Conservation (phyloP, 2,113 vertebrate species). For the Cercocebus atys region DNA sequence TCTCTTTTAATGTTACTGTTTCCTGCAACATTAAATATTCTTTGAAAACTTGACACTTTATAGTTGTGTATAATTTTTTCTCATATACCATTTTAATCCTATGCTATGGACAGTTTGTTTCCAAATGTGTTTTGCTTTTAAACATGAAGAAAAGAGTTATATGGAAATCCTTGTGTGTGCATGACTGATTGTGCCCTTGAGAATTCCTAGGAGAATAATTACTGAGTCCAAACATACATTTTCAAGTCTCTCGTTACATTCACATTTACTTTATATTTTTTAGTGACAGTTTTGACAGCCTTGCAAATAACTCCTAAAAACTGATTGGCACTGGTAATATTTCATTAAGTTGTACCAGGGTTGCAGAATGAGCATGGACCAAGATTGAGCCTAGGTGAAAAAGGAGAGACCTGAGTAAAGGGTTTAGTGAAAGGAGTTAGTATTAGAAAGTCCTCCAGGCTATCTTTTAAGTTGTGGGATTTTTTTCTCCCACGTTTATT, state of each 20-base stretch:
- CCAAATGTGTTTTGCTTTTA: constrained; percentile 45
- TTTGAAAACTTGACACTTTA: neutral
- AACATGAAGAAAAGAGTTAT: neutral
- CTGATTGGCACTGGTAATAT: neutral
- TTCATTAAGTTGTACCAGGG: neutral
- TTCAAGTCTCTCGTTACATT: neutral
- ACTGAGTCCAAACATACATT: neutral
- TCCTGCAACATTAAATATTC: neutral
- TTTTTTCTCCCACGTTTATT: neutral
- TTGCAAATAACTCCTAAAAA: constrained; percentile 13
- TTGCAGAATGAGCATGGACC: neutral
- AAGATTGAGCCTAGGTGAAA: neutral
- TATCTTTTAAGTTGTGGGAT: neutral
- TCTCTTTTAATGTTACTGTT: neutral
- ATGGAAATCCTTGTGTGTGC: neutral
- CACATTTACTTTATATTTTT: neutral
- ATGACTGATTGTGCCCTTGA: neutral
- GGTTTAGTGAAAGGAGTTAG: neutral
- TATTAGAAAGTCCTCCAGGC: neutral
- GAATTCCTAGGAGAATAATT: neutral
- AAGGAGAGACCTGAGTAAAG: neutral
- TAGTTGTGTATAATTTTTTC: neutral
- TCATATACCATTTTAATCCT: neutral
- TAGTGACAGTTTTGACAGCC: neutral
- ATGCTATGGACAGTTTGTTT: neutral